Conservation (phyloP, 92 coral and sea anemone species). For the Desmophyllum pertusum region DNA sequence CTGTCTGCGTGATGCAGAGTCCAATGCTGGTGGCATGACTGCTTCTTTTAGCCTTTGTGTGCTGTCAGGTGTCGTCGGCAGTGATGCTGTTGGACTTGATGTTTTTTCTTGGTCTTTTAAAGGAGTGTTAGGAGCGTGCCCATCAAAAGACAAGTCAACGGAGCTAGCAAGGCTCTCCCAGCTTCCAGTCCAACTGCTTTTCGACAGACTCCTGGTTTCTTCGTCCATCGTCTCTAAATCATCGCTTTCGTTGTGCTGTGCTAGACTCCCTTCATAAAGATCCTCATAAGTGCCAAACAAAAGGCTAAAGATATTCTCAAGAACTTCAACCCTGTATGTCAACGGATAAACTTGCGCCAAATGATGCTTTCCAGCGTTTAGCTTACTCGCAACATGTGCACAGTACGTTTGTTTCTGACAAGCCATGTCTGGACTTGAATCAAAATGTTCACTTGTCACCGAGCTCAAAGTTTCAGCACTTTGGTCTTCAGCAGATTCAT, state of each 20-base stretch:
- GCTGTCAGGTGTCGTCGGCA: slow-evolving; percentile 35
- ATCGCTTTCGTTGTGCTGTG: slow-evolving; percentile 85
- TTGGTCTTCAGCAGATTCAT: neutral
- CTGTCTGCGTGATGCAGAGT: slow-evolving; percentile 48
- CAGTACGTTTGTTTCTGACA: neutral
- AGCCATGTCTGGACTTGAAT: neutral
- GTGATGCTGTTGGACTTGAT: neutral
- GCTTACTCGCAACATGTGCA: slow-evolving; percentile 26
- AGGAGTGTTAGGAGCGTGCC: slow-evolving; percentile 48
- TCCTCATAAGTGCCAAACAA: slow-evolving; percentile 91
- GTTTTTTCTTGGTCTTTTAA: slow-evolving; percentile 58
- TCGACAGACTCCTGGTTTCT: slow-evolving; percentile 80
- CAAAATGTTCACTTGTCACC: neutral
- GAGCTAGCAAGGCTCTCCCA: slow-evolving; percentile 92
- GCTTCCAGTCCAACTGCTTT: slow-evolving; percentile 88
- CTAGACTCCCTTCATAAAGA: slow-evolving; percentile 69
- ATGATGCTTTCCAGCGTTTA: slow-evolving; percentile 74
- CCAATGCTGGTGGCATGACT: slow-evolving; percentile 4
- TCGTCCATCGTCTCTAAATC: slow-evolving; percentile 87
- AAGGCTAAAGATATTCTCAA: slow-evolving; percentile 91
- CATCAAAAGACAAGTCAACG: slow-evolving; percentile 59
- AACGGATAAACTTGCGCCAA: slow-evolving; percentile 82
- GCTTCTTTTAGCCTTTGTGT: slow-evolving; percentile 16
- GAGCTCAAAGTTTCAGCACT: neutral
- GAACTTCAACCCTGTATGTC: slow-evolving; percentile 86